These are phyloP conservation scores for Selenia dentaria DNA, from an alignment of 2,888 invertebrate species.

Conservation along the genomic window DNA sequence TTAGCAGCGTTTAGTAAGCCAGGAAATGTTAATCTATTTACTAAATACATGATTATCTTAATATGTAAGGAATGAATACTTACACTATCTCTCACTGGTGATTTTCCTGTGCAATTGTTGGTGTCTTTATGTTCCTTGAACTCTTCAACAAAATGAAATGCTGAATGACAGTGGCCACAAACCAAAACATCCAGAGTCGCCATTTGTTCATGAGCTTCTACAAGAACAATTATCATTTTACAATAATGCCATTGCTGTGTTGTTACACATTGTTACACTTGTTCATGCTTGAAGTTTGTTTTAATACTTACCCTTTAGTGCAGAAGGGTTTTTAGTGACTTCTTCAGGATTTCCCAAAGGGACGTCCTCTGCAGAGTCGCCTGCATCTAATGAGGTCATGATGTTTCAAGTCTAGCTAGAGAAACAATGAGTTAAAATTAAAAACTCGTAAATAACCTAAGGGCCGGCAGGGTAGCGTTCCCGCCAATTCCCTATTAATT, in stretches of 20 bases:
- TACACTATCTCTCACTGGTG: conserved; percentile 87
- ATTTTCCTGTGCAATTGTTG: conserved; percentile 85
- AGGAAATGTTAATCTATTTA: too few relatives aligned
- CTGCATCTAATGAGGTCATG: conserved; percentile 74
- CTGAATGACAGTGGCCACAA: conserved; percentile 92
- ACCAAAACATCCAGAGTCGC: conserved; percentile 91
- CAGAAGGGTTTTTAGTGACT: conserved; percentile 85
- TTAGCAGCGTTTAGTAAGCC: too few relatives aligned
- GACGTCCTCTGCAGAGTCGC: conserved; percentile 65
- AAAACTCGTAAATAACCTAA: conserved; percentile 36
- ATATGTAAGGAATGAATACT: too few relatives aligned
- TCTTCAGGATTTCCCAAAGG: conserved; percentile 84
- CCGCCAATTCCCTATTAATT: conserved; percentile 50
- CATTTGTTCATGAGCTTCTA: conserved; percentile 91
- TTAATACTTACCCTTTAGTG: conserved; percentile 85
- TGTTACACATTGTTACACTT: too few relatives aligned
- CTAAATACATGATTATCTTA: too few relatives aligned
- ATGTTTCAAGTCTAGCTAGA: conserved; percentile 27
- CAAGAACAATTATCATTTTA: conserved; percentile 1
- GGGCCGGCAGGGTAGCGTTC: conserved; percentile 41
- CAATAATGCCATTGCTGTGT: background rate
- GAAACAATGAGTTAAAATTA: too few relatives aligned
- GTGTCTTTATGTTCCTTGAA: conserved; percentile 89
- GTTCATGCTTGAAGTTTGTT: too few relatives aligned
- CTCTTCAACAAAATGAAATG: conserved; percentile 91